phyloP scores from a whole-genome alignment of 2,797 vertebrate genomes.

The Ispidina picta region DNA sequence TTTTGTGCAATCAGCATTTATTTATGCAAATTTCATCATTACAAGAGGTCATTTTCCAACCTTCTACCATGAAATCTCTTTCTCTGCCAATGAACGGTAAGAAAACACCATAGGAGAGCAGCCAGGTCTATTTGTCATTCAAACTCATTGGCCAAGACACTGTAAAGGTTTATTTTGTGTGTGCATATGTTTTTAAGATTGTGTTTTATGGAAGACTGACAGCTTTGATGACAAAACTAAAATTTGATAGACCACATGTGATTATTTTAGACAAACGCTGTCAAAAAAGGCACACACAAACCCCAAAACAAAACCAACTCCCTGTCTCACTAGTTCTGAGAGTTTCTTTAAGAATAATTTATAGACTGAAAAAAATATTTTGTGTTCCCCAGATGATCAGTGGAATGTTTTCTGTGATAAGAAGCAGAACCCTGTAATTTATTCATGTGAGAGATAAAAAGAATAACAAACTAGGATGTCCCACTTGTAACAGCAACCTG shows the following conservation, averaged over 20 bases:
- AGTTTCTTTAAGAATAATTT: slow-evolving; percentile 75
- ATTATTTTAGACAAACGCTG: slow-evolving; percentile 70
- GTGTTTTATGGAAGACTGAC: slow-evolving; percentile 64
- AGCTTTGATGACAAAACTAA: slow-evolving; percentile 69
- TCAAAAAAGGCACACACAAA: slow-evolving; percentile 42
- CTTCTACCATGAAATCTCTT: slow-evolving; percentile 91
- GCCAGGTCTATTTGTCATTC: slow-evolving; percentile 68
- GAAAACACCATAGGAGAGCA: slow-evolving; percentile 61
- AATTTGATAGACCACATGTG: slow-evolving; percentile 58
- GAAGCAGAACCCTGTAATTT: slow-evolving; percentile 73
- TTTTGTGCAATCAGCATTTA: slow-evolving; percentile 96
- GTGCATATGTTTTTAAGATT: slow-evolving; percentile 45
- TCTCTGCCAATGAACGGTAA: slow-evolving; percentile 83
- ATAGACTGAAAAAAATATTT: slow-evolving; percentile 70
- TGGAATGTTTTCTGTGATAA: slow-evolving; percentile 75
- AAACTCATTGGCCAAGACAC: slow-evolving; percentile 59
- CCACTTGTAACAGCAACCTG: slow-evolving; percentile 54
- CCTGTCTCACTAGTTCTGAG: slow-evolving; percentile 36
- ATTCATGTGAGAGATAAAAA: slow-evolving; percentile 73
- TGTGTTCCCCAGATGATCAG: slow-evolving; percentile 69
- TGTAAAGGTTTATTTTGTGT: slow-evolving; percentile 29
- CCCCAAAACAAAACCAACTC: slow-evolving; percentile 21
- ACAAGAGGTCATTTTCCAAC: slow-evolving; percentile 95
- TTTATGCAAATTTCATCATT: slow-evolving; percentile 95
- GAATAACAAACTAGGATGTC: slow-evolving; percentile 63